Evolutionary conservation across 2,888 invertebrate genomes (phyloP).

Genomic region (Notocelia uddmanniana): DNA sequence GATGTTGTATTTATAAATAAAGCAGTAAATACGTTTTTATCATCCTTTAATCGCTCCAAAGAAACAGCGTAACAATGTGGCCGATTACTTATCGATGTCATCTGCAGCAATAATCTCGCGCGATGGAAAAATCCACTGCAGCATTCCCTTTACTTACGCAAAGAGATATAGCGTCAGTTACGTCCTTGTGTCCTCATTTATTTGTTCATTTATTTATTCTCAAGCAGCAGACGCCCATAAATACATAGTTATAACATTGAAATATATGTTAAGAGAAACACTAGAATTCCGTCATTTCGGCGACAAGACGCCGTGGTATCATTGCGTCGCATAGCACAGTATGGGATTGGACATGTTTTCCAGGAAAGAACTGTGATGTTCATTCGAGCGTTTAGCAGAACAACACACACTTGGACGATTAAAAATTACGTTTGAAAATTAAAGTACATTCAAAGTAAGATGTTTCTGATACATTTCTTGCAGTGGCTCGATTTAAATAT

Average conservation of each 20-base stretch:
- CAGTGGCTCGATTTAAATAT: neutral
- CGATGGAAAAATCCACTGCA: slow-evolving; percentile 20
- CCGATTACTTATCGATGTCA: slow-evolving; percentile 23
- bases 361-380: neutral
- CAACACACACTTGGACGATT: neutral
- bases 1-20: slow-evolving; percentile 22
- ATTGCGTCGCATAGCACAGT: neutral
- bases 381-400: neutral
- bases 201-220: slow-evolving; percentile 1
- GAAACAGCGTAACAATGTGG: slow-evolving; percentile 20
- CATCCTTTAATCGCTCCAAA: slow-evolving; percentile 12
- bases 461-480: neutral
- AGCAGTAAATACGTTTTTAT: slow-evolving; percentile 38
- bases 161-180: neutral
- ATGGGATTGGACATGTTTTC: neutral
- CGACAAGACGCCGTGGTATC: neutral
- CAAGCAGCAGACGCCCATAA: neutral
- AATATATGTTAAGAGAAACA: neutral
- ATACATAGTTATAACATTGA: neutral
- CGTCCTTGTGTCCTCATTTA: neutral
- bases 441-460: neutral
- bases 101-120: slow-evolving; percentile 28
- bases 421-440: neutral
- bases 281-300: too few species aligned
- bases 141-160: neutral